These are phyloP conservation scores for Propithecus coquereli DNA, from an alignment of 2,113 vertebrate genomes.

Conservation along the genomic window DNA sequence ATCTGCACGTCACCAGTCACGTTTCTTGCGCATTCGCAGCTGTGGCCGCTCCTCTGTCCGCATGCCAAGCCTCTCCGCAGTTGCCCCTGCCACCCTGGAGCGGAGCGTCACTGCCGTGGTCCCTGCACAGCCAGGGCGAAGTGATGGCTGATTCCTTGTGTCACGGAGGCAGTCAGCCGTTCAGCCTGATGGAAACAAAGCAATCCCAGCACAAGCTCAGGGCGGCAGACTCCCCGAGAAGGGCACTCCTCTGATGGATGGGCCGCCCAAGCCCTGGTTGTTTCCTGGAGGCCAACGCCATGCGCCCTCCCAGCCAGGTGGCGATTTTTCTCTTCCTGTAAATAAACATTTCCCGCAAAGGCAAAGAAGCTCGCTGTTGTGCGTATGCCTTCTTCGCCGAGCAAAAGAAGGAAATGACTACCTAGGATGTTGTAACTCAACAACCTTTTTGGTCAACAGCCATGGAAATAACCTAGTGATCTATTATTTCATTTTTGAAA, in stretches of 20 bases:
- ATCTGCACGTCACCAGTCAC: neutral
- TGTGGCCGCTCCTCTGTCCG: neutral
- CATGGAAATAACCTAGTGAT: neutral
- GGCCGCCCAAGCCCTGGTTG: neutral
- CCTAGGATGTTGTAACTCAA: neutral
- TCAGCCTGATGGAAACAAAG: slow-evolving; percentile 3
- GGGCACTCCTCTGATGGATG: neutral
- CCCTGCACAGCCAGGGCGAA: neutral
- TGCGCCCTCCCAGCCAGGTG: neutral
- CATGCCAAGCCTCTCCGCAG: neutral
- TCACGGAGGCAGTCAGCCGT: slow-evolving; percentile 32
- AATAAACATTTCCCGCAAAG: neutral
- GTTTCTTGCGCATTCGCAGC: accelerated
- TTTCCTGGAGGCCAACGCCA: neutral
- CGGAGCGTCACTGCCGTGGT: neutral
- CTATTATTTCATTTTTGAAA: slow-evolving; percentile 18
- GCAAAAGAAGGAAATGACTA: neutral
- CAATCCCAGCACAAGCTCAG: neutral
- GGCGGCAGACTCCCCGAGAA: neutral
- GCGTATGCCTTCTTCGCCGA: neutral
- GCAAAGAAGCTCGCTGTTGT: neutral
- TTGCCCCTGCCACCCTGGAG: neutral
- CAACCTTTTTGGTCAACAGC: neutral
- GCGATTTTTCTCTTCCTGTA: neutral
- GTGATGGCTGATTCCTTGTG: slow-evolving; percentile 64